phyloP scores from a whole-genome alignment of 2,113 vertebrate species.

The Elanus axillaris region DNA sequence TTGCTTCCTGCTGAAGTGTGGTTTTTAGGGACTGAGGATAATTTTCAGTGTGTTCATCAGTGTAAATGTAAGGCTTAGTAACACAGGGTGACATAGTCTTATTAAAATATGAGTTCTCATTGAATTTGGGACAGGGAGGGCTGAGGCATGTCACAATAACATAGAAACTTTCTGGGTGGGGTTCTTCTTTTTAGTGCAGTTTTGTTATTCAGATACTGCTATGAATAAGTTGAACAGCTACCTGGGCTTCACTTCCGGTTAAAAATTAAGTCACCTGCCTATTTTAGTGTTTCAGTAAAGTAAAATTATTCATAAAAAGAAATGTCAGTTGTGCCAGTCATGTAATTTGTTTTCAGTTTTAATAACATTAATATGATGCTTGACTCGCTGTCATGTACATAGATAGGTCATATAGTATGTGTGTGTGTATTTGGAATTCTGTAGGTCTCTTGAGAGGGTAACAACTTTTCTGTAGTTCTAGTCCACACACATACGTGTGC shows the following conservation, averaged over 20 bases:
- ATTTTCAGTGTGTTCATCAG: background rate
- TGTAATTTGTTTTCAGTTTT: background rate
- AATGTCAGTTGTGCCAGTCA: background rate
- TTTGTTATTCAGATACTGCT: background rate
- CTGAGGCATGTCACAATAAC: background rate
- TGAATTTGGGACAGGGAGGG: background rate
- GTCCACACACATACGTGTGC: rapidly evolving
- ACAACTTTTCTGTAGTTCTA: background rate
- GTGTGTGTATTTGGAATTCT: background rate
- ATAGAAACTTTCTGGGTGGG: background rate
- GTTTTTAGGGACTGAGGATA: background rate
- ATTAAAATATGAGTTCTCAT: background rate
- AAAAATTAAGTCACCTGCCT: background rate
- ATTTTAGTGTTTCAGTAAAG: background rate
- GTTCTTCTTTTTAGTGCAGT: background rate
- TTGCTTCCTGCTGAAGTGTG: background rate
- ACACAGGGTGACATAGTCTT: background rate
- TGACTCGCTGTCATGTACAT: background rate
- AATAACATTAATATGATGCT: background rate
- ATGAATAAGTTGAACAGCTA: background rate
- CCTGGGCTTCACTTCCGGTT: background rate
- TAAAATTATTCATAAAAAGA: background rate
- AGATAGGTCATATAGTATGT: background rate
- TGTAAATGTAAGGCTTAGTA: background rate
- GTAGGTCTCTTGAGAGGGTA: background rate